Percentiles rank a stretch among this genome's conserved stretches.
Evolutionary conservation across 2,888 invertebrate species (phyloP).

Genomic region (Vannuccia rotundouncinata): DNA sequence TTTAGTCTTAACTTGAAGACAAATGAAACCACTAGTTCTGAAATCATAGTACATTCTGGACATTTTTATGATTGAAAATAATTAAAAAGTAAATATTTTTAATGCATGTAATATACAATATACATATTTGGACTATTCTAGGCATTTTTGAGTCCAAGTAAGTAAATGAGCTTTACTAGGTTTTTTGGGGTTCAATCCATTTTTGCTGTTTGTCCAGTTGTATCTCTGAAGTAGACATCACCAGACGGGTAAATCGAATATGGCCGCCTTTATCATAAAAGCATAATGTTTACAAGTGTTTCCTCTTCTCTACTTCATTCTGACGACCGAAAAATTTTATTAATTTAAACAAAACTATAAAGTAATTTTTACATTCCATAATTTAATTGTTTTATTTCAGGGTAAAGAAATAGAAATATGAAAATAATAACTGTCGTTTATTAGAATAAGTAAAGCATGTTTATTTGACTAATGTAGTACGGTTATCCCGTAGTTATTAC

Average conservation of each 20-base stretch:
- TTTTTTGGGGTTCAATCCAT: neutral
- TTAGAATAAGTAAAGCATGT: too few species aligned
- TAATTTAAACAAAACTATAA: constrained; percentile 15
- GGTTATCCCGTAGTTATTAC: too few species aligned
- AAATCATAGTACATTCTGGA: too few species aligned
- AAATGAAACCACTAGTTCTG: too few species aligned
- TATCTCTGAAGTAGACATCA: neutral
- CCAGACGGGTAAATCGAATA: constrained; percentile 12
- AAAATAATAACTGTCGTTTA: too few species aligned
- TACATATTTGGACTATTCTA: constrained; percentile 1
- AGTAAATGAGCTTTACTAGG: neutral
- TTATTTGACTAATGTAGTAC: too few species aligned
- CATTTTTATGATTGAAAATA: too few species aligned
- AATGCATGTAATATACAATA: too few species aligned
- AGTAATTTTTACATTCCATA: constrained; percentile 2
- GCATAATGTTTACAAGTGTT: neutral
- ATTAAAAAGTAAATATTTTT: too few species aligned
- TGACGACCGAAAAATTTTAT: neutral
- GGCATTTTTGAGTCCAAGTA: constrained; percentile 9
- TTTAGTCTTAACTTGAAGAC: too few species aligned
- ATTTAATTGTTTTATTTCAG: too few species aligned
- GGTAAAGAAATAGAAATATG: too few species aligned
- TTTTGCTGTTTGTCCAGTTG: neutral
- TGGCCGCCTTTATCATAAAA: neutral
- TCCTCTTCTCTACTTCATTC: neutral